These are phyloP conservation scores for Chionis minor DNA, from an alignment of 2,113 vertebrate genomes.

Conservation along the genomic window DNA sequence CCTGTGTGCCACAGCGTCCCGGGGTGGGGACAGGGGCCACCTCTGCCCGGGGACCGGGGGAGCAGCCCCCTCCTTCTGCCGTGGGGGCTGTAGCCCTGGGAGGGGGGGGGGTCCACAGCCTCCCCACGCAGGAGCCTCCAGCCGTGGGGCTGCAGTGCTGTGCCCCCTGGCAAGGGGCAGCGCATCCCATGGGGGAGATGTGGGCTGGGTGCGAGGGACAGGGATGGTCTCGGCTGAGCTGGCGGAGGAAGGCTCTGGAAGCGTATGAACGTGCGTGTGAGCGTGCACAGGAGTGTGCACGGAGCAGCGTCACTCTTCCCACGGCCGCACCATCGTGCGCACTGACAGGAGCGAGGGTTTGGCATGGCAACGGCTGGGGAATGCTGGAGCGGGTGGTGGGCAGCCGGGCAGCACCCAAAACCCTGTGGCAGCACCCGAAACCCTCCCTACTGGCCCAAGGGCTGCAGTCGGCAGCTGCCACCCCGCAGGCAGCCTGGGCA, in stretches of 20 bases:
- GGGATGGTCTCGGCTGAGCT: accelerated
- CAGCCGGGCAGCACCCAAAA: not conserved
- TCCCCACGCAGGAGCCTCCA: not conserved
- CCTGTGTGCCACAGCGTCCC: accelerated
- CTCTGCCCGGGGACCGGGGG: not conserved
- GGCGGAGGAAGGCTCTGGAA: not conserved
- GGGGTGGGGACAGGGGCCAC: not conserved
- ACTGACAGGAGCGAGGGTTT: accelerated
- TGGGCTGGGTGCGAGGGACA: not conserved
- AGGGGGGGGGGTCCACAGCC: accelerated
- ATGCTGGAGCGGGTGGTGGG: not conserved
- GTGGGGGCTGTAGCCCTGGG: not conserved
- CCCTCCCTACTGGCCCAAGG: accelerated
- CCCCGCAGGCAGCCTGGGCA: too few species aligned
- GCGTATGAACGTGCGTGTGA: not conserved
- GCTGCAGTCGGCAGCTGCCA: not conserved
- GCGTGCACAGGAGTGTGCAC: accelerated
- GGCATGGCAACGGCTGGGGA: not conserved
- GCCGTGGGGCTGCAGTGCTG: not conserved
- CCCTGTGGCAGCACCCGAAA: accelerated
- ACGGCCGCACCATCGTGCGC: accelerated
- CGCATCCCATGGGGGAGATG: not conserved
- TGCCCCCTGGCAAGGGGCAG: not conserved
- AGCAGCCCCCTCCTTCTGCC: not conserved
- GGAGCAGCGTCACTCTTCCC: not conserved